These are phyloP conservation scores for Synanthedon andrenaeformis DNA, from an alignment of 2,888 invertebrate genomes.

Conservation along the genomic window DNA sequence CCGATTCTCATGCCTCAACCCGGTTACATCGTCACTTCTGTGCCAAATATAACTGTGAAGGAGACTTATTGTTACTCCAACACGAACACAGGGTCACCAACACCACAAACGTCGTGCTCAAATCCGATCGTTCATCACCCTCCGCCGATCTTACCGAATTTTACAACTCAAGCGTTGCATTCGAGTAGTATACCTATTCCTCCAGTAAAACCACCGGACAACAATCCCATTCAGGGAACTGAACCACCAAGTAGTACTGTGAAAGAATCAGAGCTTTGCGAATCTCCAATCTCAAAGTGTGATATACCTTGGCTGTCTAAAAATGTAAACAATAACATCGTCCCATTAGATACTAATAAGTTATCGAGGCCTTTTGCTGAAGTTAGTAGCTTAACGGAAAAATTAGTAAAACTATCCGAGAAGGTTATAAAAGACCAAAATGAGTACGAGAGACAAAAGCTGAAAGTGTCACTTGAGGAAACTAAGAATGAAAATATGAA, in stretches of 20 bases:
- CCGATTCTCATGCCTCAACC: conserved; percentile 60
- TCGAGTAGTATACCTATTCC: conserved; percentile 61
- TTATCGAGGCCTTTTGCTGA: conserved; percentile 57
- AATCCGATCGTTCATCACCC: conserved; percentile 49
- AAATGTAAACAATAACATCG: conserved; percentile 60
- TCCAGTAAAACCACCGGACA: conserved; percentile 60
- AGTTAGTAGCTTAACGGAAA: conserved; percentile 45
- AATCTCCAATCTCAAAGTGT: conserved; percentile 41
- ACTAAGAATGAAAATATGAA: conserved; percentile 23
- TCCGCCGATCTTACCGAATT: conserved; percentile 44
- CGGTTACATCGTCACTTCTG: conserved; percentile 63
- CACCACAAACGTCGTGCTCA: conserved; percentile 38
- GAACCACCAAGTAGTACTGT: conserved; percentile 63
- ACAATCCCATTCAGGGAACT: conserved; percentile 60
- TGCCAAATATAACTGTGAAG: conserved; percentile 65
- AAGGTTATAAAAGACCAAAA: conserved; percentile 11
- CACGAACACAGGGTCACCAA: conserved; percentile 34
- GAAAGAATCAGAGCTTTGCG: conserved; percentile 43
- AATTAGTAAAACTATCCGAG: conserved; percentile 26
- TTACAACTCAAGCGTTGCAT: conserved; percentile 43
- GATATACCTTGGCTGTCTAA: conserved; percentile 64
- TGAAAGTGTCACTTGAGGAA: conserved; percentile 21
- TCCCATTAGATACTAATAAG: conserved; percentile 47
- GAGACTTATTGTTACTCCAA: conserved; percentile 58
- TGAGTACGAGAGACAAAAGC: conserved; percentile 12